Percentiles rank a stretch among this genome's conserved stretches.
Conservation (phyloP, 2,113 vertebrate species). For the Oenanthe melanoleuca region DNA sequence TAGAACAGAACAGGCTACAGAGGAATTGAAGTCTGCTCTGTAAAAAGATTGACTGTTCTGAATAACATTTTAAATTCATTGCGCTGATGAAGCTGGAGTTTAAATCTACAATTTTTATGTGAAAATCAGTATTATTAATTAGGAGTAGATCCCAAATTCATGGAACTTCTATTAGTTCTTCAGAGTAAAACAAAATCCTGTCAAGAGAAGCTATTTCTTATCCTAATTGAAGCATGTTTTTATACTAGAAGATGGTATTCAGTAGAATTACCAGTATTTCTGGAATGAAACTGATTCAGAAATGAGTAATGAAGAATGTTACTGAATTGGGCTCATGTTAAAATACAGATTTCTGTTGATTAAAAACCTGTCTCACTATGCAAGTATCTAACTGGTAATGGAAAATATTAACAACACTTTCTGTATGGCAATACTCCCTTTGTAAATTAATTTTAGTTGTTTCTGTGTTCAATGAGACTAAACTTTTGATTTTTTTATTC, state of each 20-base stretch:
- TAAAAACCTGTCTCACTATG: neutral
- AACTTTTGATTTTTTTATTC: neutral
- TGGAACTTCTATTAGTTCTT: neutral
- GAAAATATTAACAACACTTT: constrained; percentile 17
- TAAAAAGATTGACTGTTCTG: neutral
- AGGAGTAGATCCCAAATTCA: neutral
- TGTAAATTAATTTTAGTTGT: neutral
- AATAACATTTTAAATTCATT: neutral
- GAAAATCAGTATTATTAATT: neutral
- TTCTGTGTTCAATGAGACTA: neutral
- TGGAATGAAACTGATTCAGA: neutral
- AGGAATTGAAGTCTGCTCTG: neutral
- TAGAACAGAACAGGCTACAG: neutral
- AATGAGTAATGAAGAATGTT: neutral
- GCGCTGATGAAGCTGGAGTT: neutral
- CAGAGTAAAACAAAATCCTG: neutral
- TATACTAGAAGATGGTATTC: neutral
- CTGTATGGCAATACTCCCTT: neutral
- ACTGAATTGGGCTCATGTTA: neutral
- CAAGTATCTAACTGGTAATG: neutral
- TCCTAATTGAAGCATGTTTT: neutral
- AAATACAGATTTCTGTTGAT: constrained; percentile 1
- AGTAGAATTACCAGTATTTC: neutral
- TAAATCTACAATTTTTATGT: neutral
- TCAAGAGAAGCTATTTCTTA: neutral